phyloP scores from a whole-genome alignment of 2,888 invertebrate genomes.

The Lamellibrachia satsuma region DNA sequence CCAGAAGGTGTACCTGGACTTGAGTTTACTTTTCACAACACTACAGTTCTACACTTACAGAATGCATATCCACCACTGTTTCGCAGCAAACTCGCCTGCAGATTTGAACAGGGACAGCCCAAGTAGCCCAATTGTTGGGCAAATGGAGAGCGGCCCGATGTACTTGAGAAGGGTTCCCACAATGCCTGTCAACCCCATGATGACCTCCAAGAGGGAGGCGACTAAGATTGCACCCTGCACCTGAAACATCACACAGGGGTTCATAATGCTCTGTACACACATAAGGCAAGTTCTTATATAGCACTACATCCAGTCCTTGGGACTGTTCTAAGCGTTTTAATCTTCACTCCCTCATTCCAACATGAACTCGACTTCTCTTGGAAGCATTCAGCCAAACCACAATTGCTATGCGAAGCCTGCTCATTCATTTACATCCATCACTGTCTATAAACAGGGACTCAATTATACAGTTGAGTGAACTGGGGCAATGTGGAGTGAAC shows the following conservation, averaged over 20 bases:
- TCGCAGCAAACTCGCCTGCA: constrained; percentile 81
- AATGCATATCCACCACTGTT: constrained; percentile 84
- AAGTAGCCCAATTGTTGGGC: constrained; percentile 84
- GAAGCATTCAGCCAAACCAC: no score
- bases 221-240: constrained; percentile 85
- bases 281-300: no score
- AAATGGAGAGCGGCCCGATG: constrained; percentile 85
- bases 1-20: no score
- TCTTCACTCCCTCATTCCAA: no score
- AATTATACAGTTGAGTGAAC: no score
- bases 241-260: constrained; percentile 41
- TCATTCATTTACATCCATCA: no score
- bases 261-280: not conserved
- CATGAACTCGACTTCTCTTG: no score
- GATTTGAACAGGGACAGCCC: constrained; percentile 85
- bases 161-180: constrained; percentile 79
- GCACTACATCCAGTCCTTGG: no score
- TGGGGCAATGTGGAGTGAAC: no score
- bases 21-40: not conserved
- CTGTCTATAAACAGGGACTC: no score
- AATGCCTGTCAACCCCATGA: constrained; percentile 77
- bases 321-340: no score
- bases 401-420: no score
- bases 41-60: constrained; percentile 71
- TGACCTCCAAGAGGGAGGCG: constrained; percentile 79